A percentile compares a stretch with the other conserved stretches of the same genome.
These are phyloP conservation scores for Dermatemys mawii DNA, from an alignment of 2,113 vertebrate species.

Conservation along the genomic window DNA sequence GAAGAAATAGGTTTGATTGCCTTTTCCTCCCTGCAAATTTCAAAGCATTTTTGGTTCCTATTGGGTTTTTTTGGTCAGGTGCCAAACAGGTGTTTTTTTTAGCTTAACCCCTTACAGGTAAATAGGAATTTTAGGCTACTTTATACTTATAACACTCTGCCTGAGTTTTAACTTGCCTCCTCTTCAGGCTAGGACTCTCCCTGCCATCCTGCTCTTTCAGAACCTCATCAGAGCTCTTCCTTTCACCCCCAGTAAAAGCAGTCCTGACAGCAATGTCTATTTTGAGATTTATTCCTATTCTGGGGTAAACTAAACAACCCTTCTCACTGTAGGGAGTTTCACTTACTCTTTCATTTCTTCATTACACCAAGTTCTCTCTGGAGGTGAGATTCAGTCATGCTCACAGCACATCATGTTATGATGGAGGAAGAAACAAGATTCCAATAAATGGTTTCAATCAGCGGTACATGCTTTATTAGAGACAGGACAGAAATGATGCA, in stretches of 20 bases:
- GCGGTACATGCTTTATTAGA: background rate
- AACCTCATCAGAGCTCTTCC: background rate
- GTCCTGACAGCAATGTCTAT: background rate
- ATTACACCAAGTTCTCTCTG: background rate
- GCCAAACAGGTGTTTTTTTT: too few species aligned
- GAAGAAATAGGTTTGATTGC: too few species aligned
- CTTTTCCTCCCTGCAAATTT: too few species aligned
- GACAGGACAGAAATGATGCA: background rate
- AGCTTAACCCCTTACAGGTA: too few species aligned
- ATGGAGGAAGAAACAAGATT: background rate
- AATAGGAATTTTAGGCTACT: too few species aligned
- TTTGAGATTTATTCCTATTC: background rate
- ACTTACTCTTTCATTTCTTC: background rate
- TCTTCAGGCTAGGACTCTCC: background rate
- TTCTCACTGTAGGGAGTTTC: background rate
- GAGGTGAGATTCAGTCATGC: background rate
- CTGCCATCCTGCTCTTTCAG: background rate
- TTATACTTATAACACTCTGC: too few species aligned
- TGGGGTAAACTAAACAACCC: background rate
- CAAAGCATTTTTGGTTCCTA: too few species aligned
- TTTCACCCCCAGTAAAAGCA: background rate
- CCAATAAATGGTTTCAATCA: background rate
- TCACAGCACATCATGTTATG: background rate
- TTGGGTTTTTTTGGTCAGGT: too few species aligned
- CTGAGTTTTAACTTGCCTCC: background rate